Base-by-base conservation (phyloP, 2,113 vertebrate species). In the Cavia porcellus region DNA sequence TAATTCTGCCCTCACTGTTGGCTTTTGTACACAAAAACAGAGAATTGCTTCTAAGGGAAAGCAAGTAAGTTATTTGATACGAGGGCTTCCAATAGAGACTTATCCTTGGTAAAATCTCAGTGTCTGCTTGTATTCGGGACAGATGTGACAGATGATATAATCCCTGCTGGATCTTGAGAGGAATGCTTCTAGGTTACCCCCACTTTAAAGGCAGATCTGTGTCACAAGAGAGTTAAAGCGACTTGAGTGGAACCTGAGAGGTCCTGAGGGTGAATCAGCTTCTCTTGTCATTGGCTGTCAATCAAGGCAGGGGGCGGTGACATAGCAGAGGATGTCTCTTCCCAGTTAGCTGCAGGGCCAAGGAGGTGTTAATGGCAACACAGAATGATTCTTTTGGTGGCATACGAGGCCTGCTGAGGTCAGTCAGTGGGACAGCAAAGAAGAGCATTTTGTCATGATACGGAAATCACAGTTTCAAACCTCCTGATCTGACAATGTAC, bases 231-330 rank as follows among this genome's bases (percentile, higher is more conserved):
- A 96, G 75, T 92, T 92, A 97, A 90, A 96, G 86, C 90, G 92
- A 95, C 97, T 93, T 10, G 35, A 90, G 97, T 93, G 84, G 93
- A 97, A 81, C 89, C 84, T 97, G 97, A 92, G 95, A 96, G 96
- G 96, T 97, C 3, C 0, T 94, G 92, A 96, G 96, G 98, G 97
- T 92, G 97, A 98, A 97, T 97, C 80, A 96, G 90, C 84, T 11
- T 5, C 92, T 86, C 3, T 4, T 3, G 93, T 96, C 93, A 88
- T 75, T 52, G 82, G 87, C 97, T 90, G 84, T 95, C 90, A 87
- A 96, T 96, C 96, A 88, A 72, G 0, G 7, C 1, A 2, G 81
- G 92, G n/a, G 66, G 59, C 1, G 0, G 72, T 61, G 92, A 93
- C 91, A 0, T 0, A 2, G 81, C 79, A 90, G 92, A 52, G 92